Evolutionary conservation across 2,113 vertebrate species (phyloP), one percentile per base, ranked within the genome.

Genomic region (Ameiurus melas): DNA sequence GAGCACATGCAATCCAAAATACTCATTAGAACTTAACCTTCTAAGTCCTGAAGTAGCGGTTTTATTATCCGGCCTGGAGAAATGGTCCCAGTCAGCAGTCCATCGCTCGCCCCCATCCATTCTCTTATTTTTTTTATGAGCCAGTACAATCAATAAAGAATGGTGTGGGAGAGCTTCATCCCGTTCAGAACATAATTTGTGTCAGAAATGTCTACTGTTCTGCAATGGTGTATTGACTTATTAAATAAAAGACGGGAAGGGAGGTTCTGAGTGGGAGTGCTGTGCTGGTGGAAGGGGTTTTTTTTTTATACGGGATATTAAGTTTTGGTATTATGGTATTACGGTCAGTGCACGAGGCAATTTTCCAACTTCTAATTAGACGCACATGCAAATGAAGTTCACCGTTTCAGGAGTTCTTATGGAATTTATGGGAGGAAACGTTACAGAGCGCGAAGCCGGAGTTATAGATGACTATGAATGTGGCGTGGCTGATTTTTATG

Each of bases 21-120:
- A 97, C 95, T 96, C 96, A 97, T 97, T 96, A 97, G 95, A 96
- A 96, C 96, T 97, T 97, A 97, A 97, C 97, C 97, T 97, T 97
- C 96, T 97, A 96, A 96, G 96, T 96, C 95, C 95, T 96, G 95
- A 96, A 97, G 96, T 97, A 96, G 96, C 96, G 94, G 95, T 97
- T 97, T 97, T 97, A 97, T 97, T 96, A 96, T 96, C 95, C 96
- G 94, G 92, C 96, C 96, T 96, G 97, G 95, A 95, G 92, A 96
- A 97, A 97, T 95, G 96, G 94, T 93, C 93, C 89, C 90, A 94
- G 96, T 98, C 97, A 97, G 97, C 96, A 94, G 92, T 96, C 94
- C 43, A 83, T 89, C 86, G 90, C 51, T 88, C 87, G 86, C 39
- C 90, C 86, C 66, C 20, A 84, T 71, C 60, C 68, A 30, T 88